These are phyloP conservation scores for Ptilodon capucinus DNA, from an alignment of 2,888 invertebrate genomes.

Conservation along the genomic window DNA sequence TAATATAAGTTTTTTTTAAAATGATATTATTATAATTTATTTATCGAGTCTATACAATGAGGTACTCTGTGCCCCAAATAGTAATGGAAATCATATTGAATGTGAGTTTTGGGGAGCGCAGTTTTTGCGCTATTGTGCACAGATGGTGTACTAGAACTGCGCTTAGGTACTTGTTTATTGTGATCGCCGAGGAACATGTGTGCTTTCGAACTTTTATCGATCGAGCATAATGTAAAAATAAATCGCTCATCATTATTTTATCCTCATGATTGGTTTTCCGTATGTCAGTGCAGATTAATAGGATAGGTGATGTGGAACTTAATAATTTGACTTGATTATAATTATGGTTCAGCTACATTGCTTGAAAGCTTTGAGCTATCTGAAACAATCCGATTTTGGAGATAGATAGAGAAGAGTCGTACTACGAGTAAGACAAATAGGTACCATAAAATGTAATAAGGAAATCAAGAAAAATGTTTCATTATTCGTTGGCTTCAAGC, in stretches of 20 bases:
- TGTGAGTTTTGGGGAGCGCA: constrained; percentile 38
- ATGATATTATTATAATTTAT: constrained; percentile 8
- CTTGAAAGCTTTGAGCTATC: too few relatives aligned
- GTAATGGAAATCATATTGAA: constrained; percentile 22
- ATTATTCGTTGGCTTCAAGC: too few relatives aligned
- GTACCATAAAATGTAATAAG: too few relatives aligned
- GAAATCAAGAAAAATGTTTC: too few relatives aligned
- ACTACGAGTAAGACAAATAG: too few relatives aligned
- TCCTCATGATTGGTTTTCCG: not conserved
- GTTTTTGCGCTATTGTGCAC: constrained; percentile 53
- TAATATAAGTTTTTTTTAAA: too few relatives aligned
- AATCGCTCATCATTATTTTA: not conserved
- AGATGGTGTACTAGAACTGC: constrained; percentile 55
- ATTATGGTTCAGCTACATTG: too few relatives aligned
- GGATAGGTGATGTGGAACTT: too few relatives aligned
- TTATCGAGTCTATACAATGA: not conserved
- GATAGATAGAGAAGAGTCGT: too few relatives aligned
- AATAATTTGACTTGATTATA: too few relatives aligned
- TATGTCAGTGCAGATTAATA: not conserved
- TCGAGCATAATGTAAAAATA: not conserved
- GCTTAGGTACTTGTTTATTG: constrained; percentile 35
- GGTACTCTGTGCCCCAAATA: not conserved
- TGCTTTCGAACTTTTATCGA: constrained; percentile 9
- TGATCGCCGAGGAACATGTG: constrained; percentile 44
- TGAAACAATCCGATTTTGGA: too few relatives aligned